Percentiles rank a stretch among this genome's conserved stretches.
Conservation (phyloP, 2,888 invertebrate genomes). For the Alloplasta piceator region DNA sequence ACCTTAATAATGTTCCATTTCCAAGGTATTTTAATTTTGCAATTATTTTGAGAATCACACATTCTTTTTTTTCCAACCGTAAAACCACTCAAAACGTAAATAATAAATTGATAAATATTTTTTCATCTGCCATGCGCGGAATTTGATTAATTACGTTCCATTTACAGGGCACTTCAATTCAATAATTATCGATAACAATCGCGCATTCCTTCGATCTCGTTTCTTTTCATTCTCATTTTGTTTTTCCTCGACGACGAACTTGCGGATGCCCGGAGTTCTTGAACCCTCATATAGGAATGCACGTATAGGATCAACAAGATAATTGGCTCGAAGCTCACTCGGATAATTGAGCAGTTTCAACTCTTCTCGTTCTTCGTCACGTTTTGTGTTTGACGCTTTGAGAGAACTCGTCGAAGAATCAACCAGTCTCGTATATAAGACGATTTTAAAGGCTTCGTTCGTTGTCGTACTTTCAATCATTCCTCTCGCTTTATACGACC, state of each 20-base stretch:
- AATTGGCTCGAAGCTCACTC: slow-evolving; percentile 60
- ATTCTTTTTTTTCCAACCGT: too few relatives aligned
- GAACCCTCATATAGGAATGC: slow-evolving; percentile 43
- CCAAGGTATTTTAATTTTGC: too few relatives aligned
- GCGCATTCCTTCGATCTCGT: neutral
- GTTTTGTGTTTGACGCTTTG: slow-evolving; percentile 59
- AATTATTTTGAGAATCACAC: too few relatives aligned
- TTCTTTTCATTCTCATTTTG: neutral
- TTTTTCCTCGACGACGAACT: slow-evolving; percentile 9
- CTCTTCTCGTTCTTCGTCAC: slow-evolving; percentile 52
- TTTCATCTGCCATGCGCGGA: too few relatives aligned
- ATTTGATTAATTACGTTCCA: too few relatives aligned
- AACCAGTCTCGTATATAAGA: slow-evolving; percentile 48
- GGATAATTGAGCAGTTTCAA: slow-evolving; percentile 59
- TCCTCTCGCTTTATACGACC: neutral
- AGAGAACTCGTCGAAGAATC: slow-evolving; percentile 55
- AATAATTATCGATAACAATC: too few relatives aligned
- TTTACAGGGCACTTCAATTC: too few relatives aligned
- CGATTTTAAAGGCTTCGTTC: slow-evolving; percentile 47
- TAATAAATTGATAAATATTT: too few relatives aligned
- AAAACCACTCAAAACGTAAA: too few relatives aligned
- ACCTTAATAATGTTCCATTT: too few relatives aligned
- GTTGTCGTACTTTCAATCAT: slow-evolving; percentile 40
- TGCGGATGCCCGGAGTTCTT: slow-evolving; percentile 32
- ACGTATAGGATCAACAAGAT: slow-evolving; percentile 58